Percentiles rank a stretch among this genome's conserved stretches.
Conservation (phyloP, 2,888 invertebrate species). For the Scotopteryx bipunctaria region DNA sequence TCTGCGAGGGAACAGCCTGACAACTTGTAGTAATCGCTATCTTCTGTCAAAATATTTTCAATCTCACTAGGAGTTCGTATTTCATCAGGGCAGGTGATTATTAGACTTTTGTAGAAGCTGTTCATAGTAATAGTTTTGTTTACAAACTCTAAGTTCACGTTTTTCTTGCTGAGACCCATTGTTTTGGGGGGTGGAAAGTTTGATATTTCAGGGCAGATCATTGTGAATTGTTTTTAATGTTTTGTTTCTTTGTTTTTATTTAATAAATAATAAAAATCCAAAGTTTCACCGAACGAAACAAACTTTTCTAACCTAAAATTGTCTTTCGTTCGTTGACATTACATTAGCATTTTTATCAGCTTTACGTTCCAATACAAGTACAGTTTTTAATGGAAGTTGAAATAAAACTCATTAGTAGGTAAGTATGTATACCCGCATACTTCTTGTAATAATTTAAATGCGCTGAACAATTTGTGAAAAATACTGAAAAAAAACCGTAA, state of each 20-base stretch:
- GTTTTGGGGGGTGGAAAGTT: conserved; percentile 70
- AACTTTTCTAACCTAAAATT: too few species aligned
- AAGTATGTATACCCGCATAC: too few species aligned
- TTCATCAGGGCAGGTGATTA: conserved; percentile 72
- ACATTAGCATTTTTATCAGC: too few species aligned
- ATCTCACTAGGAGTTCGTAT: conserved; percentile 54
- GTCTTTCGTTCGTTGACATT: too few species aligned
- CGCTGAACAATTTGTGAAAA: neutral
- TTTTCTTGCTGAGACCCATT: conserved; percentile 46
- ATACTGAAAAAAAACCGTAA: conserved; percentile 4
- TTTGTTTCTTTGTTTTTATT: too few species aligned
- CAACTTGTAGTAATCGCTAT: conserved; percentile 68
- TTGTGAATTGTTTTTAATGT: conserved; percentile 5
- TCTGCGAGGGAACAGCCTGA: conserved; percentile 55
- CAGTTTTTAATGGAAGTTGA: too few species aligned
- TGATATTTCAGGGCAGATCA: conserved; percentile 71
- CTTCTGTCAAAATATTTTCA: conserved; percentile 57
- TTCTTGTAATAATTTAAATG: conserved; percentile 7
- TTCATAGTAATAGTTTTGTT: conserved; percentile 55
- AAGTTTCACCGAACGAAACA: too few species aligned
- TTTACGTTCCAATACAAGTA: too few species aligned
- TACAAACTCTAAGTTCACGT: conserved; percentile 47
- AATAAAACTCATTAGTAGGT: too few species aligned
- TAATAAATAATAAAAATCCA: too few species aligned
- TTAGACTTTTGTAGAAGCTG: conserved; percentile 65